phyloP scores from a whole-genome alignment of 1,140 invertebrate genomes.

The Lamellibrachia luymesi region DNA sequence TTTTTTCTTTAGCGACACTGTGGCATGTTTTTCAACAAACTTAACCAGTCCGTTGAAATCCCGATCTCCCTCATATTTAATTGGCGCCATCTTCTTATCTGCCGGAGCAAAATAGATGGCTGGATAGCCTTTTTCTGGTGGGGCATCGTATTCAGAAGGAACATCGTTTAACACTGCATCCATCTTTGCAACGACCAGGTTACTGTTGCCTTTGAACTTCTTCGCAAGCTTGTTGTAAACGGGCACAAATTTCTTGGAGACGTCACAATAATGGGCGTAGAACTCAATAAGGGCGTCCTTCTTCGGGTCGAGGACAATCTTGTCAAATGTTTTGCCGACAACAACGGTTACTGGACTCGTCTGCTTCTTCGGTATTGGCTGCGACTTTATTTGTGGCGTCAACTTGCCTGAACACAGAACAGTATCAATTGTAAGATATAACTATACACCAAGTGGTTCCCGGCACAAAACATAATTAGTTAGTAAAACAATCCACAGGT shows the following conservation, averaged over 20 bases:
- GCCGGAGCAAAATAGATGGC: conserved; percentile 94
- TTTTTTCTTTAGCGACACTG: conserved; percentile 57
- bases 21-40: conserved; percentile 91
- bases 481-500: too few relatives aligned
- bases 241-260: conserved; percentile 90
- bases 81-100: conserved; percentile 75
- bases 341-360: conserved; percentile 71
- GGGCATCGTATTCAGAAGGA: conserved; percentile 62
- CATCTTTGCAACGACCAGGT: conserved; percentile 93
- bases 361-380: conserved; percentile 85
- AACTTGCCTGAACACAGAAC: conserved; percentile 62
- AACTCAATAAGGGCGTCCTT: conserved; percentile 96
- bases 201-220: conserved; percentile 75
- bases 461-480: too few relatives aligned
- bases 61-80: conserved; percentile 86
- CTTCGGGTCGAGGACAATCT: conserved; percentile 84
- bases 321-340: conserved; percentile 97
- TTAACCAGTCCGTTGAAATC: conserved; percentile 92
- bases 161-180: conserved; percentile 99
- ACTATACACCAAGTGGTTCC: too few relatives aligned
- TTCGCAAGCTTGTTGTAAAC: conserved; percentile 95
- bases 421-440: conserved; percentile 21
- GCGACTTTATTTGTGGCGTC: conserved; percentile 93
- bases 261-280: conserved; percentile 98
- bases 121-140: conserved; percentile 90